A percentile compares a stretch with the other conserved stretches of the same genome.
Evolutionary conservation across 1,140 invertebrate species (phyloP).

Genomic region (Drosophila ogumai): DNA sequence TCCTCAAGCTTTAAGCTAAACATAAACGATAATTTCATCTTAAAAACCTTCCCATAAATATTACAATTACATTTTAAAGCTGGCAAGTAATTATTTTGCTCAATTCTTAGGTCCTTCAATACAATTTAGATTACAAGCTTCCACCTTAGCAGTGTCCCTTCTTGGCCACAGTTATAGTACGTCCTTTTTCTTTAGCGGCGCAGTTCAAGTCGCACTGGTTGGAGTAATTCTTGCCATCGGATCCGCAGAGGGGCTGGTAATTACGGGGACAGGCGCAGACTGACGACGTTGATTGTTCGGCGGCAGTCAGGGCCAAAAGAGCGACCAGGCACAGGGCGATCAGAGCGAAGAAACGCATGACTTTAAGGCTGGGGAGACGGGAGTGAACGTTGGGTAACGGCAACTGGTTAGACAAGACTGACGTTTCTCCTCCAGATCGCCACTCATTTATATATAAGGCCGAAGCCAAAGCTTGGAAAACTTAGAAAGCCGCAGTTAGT

Average conservation of each 20-base stretch:
- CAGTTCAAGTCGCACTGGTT: slow-evolving; percentile 67
- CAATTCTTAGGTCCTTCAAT: not conserved
- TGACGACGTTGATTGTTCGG: not conserved
- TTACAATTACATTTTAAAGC: not conserved
- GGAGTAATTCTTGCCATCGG: slow-evolving; percentile 57
- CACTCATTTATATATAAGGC: slow-evolving; percentile 53
- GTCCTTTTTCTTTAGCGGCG: slow-evolving; percentile 35
- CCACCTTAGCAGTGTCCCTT: slow-evolving; percentile 44
- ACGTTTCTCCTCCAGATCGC: slow-evolving; percentile 26
- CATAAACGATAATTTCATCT: not conserved
- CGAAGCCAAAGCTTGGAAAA: not conserved
- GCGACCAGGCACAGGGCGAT: slow-evolving; percentile 45
- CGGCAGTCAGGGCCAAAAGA: slow-evolving; percentile 28
- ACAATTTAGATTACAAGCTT: not conserved
- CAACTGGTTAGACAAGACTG: slow-evolving; percentile 50
- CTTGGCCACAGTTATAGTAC: slow-evolving; percentile 28
- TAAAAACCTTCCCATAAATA: not conserved
- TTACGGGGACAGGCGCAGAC: slow-evolving; percentile 60
- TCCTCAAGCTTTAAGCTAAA: not conserved
- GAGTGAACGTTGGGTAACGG: not conserved
- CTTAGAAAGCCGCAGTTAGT: slow-evolving; percentile 3
- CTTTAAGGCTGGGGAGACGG: slow-evolving; percentile 2
- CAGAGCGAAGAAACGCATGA: slow-evolving; percentile 60
- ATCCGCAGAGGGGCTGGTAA: slow-evolving; percentile 63
- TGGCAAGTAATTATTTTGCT: not conserved